A percentile compares a stretch with the other conserved stretches of the same genome.
Conservation (phyloP, 2,888 invertebrate species). For the Bellardia pandia region DNA sequence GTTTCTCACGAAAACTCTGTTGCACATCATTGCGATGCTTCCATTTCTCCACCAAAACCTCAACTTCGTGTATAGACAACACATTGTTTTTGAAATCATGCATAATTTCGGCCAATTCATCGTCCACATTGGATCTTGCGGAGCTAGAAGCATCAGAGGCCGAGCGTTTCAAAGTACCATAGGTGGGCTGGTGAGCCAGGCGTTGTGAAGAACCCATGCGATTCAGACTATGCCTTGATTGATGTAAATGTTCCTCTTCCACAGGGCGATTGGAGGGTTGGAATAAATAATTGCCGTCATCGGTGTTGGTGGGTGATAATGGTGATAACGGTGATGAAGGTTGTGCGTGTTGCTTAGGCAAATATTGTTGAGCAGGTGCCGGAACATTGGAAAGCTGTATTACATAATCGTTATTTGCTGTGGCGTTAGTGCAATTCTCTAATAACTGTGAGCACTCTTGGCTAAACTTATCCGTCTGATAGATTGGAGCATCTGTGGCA, state of each 20-base stretch:
- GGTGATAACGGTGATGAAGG: not conserved
- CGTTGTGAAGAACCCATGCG: slow-evolving; percentile 77
- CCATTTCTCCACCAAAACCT: slow-evolving; percentile 94
- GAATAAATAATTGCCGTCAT: slow-evolving; percentile 82
- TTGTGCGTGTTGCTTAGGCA: slow-evolving; percentile 1
- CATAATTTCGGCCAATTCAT: slow-evolving; percentile 93
- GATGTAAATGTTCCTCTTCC: slow-evolving; percentile 76
- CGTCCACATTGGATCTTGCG: slow-evolving; percentile 85
- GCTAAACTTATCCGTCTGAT: slow-evolving; percentile 83
- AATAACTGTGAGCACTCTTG: slow-evolving; percentile 83
- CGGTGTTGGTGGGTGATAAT: slow-evolving; percentile 81
- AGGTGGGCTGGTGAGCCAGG: slow-evolving; percentile 75
- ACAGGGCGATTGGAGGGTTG: slow-evolving; percentile 84
- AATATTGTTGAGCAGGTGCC: slow-evolving; percentile 84
- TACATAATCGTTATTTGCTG: slow-evolving; percentile 85
- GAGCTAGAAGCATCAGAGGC: slow-evolving; percentile 82
- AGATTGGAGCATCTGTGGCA: slow-evolving; percentile 78
- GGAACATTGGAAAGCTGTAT: slow-evolving; percentile 88
- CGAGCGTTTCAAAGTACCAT: slow-evolving; percentile 82
- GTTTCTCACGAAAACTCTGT: slow-evolving; percentile 93
- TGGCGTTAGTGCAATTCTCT: slow-evolving; percentile 80
- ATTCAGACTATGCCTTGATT: slow-evolving; percentile 75
- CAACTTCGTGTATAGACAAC: slow-evolving; percentile 93
- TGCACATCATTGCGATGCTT: slow-evolving; percentile 94
- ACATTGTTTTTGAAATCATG: slow-evolving; percentile 95